Evolutionary conservation across 2,888 invertebrate species (phyloP), one percentile per base, ranked within the genome.

Genomic region (Tenthredo livida): DNA sequence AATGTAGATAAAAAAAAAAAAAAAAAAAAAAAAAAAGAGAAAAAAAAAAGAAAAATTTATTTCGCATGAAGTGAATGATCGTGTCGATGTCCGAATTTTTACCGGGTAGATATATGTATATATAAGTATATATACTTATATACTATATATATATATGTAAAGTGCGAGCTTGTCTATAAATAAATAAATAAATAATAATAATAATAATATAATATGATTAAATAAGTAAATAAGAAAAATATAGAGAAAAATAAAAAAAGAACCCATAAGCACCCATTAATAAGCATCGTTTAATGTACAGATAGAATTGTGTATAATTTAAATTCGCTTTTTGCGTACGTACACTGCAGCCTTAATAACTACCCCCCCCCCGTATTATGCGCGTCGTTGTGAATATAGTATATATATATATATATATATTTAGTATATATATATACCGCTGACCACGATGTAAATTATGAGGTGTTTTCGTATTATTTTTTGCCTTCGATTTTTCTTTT

Each of bases 241-340:
- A 4, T n/a, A n/a, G 7, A 54, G n/a, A 54, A 54, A 54, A 54
- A n/a, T 54, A 54, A 1, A n/a, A 54, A 50, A 15, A 17, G 5
- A 50, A 50, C 17, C 50, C 10, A 47, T 15, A 54, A 54, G 54
- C 54, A 67, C 29, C 67, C 67, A 67, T 29, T 17, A 15, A 67
- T 67, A 12, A 67, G 25, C 67, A 29, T 67, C 67, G 33, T 67
- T 67, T 29, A 67, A 25, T 67, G 67, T 67, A 67, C 67, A 67
- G 67, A 54, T 54, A 54, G 54, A n/a, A 54, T 54, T 54, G 54
- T 50, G n/a, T 54, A 54, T 54, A 54, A 54, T 54, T 54, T 54
- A n/a, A 54, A 54, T 54, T 54, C 54, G 54, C 54, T 54, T 54
- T 54, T 54, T n/a, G n/a, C 54, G 54, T n/a, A n/a, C 6, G n/a